Base-by-base conservation (phyloP, 2,113 vertebrate species). In the Gymnogyps californianus region DNA sequence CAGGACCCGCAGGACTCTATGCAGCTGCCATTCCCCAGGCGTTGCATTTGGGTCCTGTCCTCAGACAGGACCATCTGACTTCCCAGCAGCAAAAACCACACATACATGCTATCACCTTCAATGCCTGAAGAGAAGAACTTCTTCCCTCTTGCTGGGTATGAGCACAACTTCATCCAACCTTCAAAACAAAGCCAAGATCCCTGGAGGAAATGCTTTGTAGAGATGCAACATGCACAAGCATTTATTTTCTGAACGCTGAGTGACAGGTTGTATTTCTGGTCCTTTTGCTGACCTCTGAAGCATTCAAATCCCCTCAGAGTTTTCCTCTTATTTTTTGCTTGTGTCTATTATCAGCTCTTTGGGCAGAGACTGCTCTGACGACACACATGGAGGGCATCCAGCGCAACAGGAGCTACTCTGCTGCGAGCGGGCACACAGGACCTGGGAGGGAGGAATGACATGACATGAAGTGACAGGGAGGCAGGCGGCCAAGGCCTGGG, bases 401-500 rank as follows among this genome's bases (percentile, higher is more conserved):
- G 89, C 34, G 5, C 87, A 51, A 25, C 65, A 38, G 77, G 49
- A 70, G 79, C 81, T 65, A 2, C 57, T 71, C 58, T 13, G 13
- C 91, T 46, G 79, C 0, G 4, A 64, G 76, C 6, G 0, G 65
- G 82, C 89, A 77, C 6, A 0, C 5, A 0, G 77, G 51, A n/a
- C 42, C 61, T 3, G 3, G 76, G 22, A 82, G 52, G 75, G 51
- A 87, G 75, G 47, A 36, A 6, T 76, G 96, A 94, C 65, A 26
- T 40, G 93, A 94, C 91, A 61, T 29, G 44, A 85, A 88, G 93
- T 58, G 96, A 94, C 95, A 95, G 72, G 64, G 61, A 81, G 91
- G 95, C 86, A 92, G 40, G 71, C 62, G 0, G 96, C 96, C 94
- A 97, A 97, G 36, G 83, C 64, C 94, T 95, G 91, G 59, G 31